These are phyloP conservation scores for Phoxinus dragarum DNA, from an alignment of 2,797 vertebrate species.

Conservation along the genomic window DNA sequence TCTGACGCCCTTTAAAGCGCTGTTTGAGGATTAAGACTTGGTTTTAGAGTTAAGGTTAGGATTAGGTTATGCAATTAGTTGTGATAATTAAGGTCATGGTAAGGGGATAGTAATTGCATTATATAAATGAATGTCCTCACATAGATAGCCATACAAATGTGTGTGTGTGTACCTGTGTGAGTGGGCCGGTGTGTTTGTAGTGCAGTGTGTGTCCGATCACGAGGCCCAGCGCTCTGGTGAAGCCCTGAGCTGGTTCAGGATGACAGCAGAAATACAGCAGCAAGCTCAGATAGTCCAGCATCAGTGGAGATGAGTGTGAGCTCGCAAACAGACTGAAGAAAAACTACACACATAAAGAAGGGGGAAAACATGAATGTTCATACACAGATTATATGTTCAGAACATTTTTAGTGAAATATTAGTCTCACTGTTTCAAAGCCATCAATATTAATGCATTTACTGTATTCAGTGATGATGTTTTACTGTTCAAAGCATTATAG, in stretches of 20 bases:
- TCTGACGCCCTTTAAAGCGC: neutral
- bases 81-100: neutral
- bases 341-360: conserved; percentile 75
- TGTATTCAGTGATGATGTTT: neutral
- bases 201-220: conserved; percentile 73
- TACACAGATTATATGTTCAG: neutral
- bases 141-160: neutral
- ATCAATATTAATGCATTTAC: neutral
- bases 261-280: conserved; percentile 88
- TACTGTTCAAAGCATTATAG: neutral
- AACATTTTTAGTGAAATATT: neutral
- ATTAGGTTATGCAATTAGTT: neutral
- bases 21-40: neutral
- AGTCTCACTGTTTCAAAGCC: neutral
- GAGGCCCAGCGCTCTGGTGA: conserved; percentile 86
- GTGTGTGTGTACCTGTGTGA: conserved; percentile 68
- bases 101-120: neutral
- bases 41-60: neutral
- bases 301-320: conserved; percentile 67
- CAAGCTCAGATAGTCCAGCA: conserved; percentile 84
- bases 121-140: neutral
- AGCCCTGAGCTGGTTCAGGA: conserved; percentile 80
- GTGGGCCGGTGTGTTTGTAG: conserved; percentile 57
- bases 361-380: conserved; percentile 10
- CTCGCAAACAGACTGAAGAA: conserved; percentile 89